phyloP scores from a whole-genome alignment of 2,888 invertebrate genomes.

The Watsonalla cultraria region DNA sequence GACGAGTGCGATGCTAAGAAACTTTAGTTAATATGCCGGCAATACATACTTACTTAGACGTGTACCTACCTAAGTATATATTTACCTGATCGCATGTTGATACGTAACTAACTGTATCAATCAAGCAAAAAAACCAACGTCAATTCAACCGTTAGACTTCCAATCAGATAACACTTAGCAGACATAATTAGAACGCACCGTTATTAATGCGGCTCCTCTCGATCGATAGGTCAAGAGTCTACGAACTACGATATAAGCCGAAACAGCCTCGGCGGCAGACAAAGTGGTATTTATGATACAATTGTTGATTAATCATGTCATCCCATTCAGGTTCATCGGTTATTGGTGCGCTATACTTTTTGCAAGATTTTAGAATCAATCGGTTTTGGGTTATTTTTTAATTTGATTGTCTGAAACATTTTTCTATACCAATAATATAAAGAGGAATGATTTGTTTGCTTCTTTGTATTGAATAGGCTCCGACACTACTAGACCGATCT shows the following conservation, averaged over 20 bases:
- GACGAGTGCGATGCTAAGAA: too few relatives aligned
- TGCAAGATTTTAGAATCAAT: not conserved
- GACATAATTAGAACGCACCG: not conserved
- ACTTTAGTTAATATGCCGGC: too few relatives aligned
- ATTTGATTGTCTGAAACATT: too few relatives aligned
- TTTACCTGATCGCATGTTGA: too few relatives aligned
- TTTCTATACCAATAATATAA: too few relatives aligned
- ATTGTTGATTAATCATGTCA: not conserved
- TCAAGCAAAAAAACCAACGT: not conserved
- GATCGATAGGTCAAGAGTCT: conserved; percentile 45
- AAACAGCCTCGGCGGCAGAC: conserved; percentile 41
- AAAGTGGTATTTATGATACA: not conserved
- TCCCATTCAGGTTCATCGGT: not conserved
- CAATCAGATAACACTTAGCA: not conserved
- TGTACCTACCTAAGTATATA: too few relatives aligned
- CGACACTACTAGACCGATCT: too few relatives aligned
- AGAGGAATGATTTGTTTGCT: too few relatives aligned
- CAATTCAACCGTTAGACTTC: not conserved
- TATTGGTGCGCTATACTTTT: not conserved
- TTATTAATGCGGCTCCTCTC: not conserved
- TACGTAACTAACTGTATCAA: not conserved
- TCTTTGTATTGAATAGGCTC: too few relatives aligned
- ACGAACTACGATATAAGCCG: conserved; percentile 67
- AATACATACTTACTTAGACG: too few relatives aligned
- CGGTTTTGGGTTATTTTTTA: not conserved